Evolutionary conservation across 1,140 invertebrate genomes (phyloP).

Genomic region (Megalopta genalis): DNA sequence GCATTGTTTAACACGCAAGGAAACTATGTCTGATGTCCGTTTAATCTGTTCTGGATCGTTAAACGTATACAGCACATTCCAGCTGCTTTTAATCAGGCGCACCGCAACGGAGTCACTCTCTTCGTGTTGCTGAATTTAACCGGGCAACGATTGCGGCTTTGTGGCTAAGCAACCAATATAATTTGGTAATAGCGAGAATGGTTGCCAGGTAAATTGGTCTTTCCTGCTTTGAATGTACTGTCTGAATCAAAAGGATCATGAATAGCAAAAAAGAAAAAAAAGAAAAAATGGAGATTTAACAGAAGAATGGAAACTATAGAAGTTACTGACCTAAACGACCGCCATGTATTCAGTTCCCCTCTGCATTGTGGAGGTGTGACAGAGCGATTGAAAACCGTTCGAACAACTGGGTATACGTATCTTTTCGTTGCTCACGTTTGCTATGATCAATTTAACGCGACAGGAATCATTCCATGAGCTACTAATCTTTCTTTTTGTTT

Average conservation of each 20-base stretch:
- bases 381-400: constrained; percentile 5
- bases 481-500: too few relatives aligned
- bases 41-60: constrained; percentile 56
- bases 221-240: constrained; percentile 41
- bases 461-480: constrained; percentile 46
- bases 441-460: constrained; percentile 1
- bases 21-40: constrained; percentile 62
- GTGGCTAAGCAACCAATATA: constrained; percentile 26
- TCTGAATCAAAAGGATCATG: constrained; percentile 45
- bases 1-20: constrained; percentile 60
- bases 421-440: constrained; percentile 29
- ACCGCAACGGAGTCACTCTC: constrained; percentile 43
- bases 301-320: not conserved
- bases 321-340: constrained; percentile 21
- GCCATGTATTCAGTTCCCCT: constrained; percentile 12
- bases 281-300: not conserved
- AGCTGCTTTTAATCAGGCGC: constrained; percentile 65
- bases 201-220: constrained; percentile 28
- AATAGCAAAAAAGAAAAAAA: not conserved
- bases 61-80: constrained; percentile 68
- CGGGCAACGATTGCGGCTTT: constrained; percentile 17
- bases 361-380: not conserved
- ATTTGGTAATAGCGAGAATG: constrained; percentile 30
- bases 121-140: constrained; percentile 33
- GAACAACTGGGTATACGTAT: constrained; percentile 33